Evolutionary conservation across 1,140 invertebrate genomes (phyloP).

Genomic region (Thaumetopoea pityocampa): DNA sequence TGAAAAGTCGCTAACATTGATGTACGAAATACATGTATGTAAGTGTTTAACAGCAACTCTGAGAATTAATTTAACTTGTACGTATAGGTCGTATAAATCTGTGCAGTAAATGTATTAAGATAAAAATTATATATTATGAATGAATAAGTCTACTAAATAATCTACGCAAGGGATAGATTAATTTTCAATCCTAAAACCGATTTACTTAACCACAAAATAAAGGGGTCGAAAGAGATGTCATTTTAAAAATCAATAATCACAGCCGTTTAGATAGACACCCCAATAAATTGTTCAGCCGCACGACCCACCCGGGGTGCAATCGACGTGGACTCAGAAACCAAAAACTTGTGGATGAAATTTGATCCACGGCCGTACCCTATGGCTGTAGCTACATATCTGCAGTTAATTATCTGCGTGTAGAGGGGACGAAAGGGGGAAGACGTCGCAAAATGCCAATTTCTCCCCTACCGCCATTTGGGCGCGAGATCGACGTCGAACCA

Average conservation of each 20-base stretch:
- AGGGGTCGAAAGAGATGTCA: conserved; percentile 33
- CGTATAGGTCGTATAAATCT: no score
- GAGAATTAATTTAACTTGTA: no score
- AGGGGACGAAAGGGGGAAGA: conserved; percentile 50
- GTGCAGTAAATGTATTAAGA: no score
- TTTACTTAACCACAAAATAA: background rate
- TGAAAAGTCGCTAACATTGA: no score
- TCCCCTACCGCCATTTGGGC: conserved; percentile 34
- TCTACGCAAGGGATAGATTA: no score
- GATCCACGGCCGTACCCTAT: conserved; percentile 33
- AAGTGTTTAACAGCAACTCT: no score
- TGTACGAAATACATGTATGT: no score
- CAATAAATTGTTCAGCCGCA: conserved; percentile 65
- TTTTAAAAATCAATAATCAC: conserved; percentile 67
- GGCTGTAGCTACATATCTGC: conserved; percentile 53
- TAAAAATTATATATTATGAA: no score
- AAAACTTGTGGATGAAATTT: conserved; percentile 67
- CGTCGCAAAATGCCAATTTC: conserved; percentile 51
- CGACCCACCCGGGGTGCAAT: conserved; percentile 37
- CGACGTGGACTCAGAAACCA: conserved; percentile 43
- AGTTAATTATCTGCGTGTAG: conserved; percentile 67
- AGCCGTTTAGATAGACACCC: conserved; percentile 56
- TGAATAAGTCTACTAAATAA: no score
- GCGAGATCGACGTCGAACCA: conserved; percentile 43
- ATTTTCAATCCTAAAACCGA: background rate